phyloP scores from a whole-genome alignment of 2,797 vertebrate genomes.

The Choloepus didactylus region DNA sequence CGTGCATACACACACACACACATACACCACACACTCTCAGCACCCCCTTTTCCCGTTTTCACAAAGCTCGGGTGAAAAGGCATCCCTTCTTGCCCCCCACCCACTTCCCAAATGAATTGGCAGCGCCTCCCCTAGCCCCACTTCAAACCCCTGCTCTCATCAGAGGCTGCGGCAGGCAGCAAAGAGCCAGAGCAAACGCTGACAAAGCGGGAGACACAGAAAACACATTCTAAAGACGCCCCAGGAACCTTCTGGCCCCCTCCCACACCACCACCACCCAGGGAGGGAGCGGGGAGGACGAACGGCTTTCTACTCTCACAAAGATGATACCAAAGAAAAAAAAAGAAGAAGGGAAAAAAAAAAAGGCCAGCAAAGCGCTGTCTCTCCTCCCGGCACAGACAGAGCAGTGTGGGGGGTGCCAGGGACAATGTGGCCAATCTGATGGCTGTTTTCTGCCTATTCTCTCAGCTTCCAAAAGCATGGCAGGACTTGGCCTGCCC shows the following conservation, averaged over 20 bases:
- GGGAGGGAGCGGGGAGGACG: constrained; percentile 24
- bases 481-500: constrained; percentile 78
- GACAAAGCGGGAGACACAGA: constrained; percentile 73
- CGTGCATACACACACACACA: neutral
- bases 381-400: constrained; percentile 67
- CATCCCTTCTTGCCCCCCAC: constrained; percentile 53
- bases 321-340: constrained; percentile 60
- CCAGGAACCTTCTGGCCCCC: constrained; percentile 64
- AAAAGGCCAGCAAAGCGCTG: constrained; percentile 63
- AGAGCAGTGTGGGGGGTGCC: constrained; percentile 40
- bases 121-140: constrained; percentile 24
- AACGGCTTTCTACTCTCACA: constrained; percentile 57
- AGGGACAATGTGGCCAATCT: constrained; percentile 72
- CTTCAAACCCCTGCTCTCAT: constrained; percentile 66
- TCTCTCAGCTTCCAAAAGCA: constrained; percentile 78
- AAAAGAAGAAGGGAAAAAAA: neutral
- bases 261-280: constrained; percentile 70
- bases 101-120: constrained; percentile 13
- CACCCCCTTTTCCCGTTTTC: constrained; percentile 24
- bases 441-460: constrained; percentile 71
- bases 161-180: constrained; percentile 72
- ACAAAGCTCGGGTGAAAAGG: constrained; percentile 14
- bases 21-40: neutral
- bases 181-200: constrained; percentile 70
- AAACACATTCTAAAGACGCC: constrained; percentile 68